Evolutionary conservation across 2,888 invertebrate genomes (phyloP), one percentile per base, ranked within the genome.

Genomic region (Caenorhabditis angaria): DNA sequence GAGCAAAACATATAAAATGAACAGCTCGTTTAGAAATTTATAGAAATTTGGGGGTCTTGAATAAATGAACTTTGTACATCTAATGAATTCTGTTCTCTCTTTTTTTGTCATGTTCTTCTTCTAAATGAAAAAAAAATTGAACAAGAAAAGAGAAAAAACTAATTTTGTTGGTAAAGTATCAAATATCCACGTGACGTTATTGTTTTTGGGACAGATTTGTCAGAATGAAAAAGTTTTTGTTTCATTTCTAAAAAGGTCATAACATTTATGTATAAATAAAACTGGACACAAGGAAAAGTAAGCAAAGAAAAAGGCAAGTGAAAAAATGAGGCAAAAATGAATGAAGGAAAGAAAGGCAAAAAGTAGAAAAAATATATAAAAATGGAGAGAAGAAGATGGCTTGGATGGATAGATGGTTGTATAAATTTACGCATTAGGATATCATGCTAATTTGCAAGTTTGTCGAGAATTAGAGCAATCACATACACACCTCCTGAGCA

Each of bases 371-470:
- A 41, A 41, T 41, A 41, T 32, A 32, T 41, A 41, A 41, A 41
- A 41, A 41, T 41, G 18, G 18, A 41, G 41, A 41, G 41, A 41
- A 18, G 18, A 41, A 18, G 41, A 41, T 32, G 32, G 32, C 6
- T 8, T 32, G 32, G 32, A 32, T 41, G 41, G 18, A 41, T 41
- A 18, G 41, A 41, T 41, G 41, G 41, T 41, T 41, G 41, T 41
- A 41, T 41, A 41, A 41, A 41, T 41, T 41, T 41, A 41, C 41
- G 41, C 41, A 41, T 41, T 41, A 41, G 41, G 41, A 41, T 41
- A 18, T 41, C 41, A 41, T 41, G 41, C 41, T 41, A 41, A 41
- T 41, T 41, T 41, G 41, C 41, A 41, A 41, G 41, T 41, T 41
- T 41, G 41, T 41, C 41, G 41, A 41, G 41, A 41, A 41, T 41